Evolutionary conservation across 2,797 vertebrate genomes (phyloP).

Genomic region (Platyrinchus mystaceus): DNA sequence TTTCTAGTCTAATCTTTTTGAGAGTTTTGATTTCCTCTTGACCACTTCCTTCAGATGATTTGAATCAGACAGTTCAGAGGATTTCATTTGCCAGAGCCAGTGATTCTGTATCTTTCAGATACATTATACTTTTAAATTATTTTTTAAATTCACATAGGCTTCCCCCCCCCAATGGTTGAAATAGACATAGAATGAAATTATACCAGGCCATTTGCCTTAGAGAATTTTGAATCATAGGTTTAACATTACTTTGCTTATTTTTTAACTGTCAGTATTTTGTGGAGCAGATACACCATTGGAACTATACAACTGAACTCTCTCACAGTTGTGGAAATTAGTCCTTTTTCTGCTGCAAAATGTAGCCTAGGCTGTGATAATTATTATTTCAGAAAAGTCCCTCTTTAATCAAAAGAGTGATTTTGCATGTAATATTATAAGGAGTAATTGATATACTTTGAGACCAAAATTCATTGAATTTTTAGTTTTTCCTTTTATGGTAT

Average conservation of each 20-base stretch:
- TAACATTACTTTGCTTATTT: not conserved
- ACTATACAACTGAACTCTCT: not conserved
- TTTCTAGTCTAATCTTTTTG: not conserved
- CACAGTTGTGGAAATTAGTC: not conserved
- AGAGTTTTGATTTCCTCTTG: not conserved
- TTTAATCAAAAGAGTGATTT: not conserved
- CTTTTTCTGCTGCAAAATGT: not conserved
- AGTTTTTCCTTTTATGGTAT: conserved; percentile 69
- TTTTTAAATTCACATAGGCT: not conserved
- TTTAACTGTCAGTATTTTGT: not conserved
- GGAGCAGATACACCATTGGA: not conserved
- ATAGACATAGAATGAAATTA: not conserved
- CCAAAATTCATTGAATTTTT: conserved; percentile 21
- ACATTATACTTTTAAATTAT: not conserved
- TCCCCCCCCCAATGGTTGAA: not conserved
- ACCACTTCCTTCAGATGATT: not conserved
- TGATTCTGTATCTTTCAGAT: not conserved
- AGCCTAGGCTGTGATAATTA: not conserved
- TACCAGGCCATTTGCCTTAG: not conserved
- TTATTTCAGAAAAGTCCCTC: not conserved
- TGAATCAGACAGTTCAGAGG: not conserved
- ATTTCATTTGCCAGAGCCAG: not conserved
- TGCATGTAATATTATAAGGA: conserved; percentile 1
- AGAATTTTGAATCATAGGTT: not conserved
- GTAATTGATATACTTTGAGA: conserved; percentile 11